Evolutionary conservation across 2,797 vertebrate species (phyloP).

Genomic region (Phoeniculus purpureus): DNA sequence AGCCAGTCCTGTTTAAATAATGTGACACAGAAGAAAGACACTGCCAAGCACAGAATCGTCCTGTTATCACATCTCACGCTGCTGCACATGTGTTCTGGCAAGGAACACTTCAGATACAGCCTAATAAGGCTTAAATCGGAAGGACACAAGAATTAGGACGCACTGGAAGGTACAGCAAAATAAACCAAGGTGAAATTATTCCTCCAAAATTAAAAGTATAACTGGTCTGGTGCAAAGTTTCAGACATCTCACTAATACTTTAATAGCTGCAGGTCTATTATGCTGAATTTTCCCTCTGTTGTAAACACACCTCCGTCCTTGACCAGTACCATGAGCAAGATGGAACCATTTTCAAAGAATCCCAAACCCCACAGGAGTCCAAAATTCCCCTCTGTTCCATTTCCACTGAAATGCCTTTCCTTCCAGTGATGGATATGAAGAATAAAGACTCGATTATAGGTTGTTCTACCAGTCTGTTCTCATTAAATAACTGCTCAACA

Average conservation of each 20-base stretch:
- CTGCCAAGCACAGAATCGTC: not conserved
- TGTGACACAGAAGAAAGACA: not conserved
- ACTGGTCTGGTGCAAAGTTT: not conserved
- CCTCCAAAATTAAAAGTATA: not conserved
- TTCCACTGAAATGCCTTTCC: not conserved
- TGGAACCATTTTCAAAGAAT: not conserved
- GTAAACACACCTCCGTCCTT: rapidly evolving
- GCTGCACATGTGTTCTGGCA: not conserved
- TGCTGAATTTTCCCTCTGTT: not conserved
- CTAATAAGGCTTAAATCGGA: not conserved
- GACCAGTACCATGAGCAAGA: not conserved
- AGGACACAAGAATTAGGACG: not conserved
- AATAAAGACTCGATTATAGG: not conserved
- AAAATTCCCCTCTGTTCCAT: not conserved
- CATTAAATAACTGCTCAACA: not conserved
- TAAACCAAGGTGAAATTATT: not conserved
- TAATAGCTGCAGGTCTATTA: not conserved
- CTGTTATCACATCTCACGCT: not conserved
- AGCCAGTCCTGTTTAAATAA: not conserved
- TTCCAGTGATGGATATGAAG: not conserved
- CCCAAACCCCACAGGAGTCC: not conserved
- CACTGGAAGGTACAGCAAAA: not conserved
- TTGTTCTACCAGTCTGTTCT: not conserved
- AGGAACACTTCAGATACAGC: not conserved
- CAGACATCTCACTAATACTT: not conserved